phyloP scores from a whole-genome alignment of 2,797 vertebrate genomes.

The Gymnothorax reevesii region DNA sequence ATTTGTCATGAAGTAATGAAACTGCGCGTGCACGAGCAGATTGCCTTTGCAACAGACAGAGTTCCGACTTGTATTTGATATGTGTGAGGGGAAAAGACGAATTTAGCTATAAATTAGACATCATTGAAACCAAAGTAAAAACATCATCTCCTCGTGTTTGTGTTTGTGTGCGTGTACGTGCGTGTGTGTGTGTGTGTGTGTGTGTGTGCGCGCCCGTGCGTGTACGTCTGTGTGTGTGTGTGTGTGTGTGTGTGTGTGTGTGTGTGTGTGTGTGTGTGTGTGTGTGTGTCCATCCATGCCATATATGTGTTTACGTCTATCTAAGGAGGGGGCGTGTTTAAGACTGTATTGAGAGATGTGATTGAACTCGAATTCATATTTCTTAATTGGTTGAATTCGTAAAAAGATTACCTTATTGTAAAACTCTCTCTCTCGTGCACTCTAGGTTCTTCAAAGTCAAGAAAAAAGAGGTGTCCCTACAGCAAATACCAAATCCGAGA shows the following conservation, averaged over 20 bases:
- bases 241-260: constrained; percentile 23
- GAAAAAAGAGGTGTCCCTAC: constrained; percentile 97
- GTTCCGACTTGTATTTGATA: background rate
- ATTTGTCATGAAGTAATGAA: background rate
- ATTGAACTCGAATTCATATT: background rate
- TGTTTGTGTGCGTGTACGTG: constrained; percentile 18
- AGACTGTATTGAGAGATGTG: background rate
- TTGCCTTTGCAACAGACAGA: background rate
- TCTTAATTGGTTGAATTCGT: background rate
- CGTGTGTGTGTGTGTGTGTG: constrained; percentile 25
- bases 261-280: constrained; percentile 22
- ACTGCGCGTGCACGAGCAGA: background rate
- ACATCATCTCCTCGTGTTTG: background rate
- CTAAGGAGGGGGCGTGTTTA: constrained; percentile 5
- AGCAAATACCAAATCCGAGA: constrained; percentile 98
- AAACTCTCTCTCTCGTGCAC: background rate
- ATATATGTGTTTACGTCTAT: background rate
- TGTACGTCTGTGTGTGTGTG: constrained; percentile 4
- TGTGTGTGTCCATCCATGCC: background rate
- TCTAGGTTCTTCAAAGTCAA: constrained; percentile 83
- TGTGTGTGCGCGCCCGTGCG: background rate
- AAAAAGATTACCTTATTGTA: background rate
- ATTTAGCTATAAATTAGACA: background rate
- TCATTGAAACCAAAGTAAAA: background rate
- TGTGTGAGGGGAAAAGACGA: background rate